phyloP scores from a whole-genome alignment of 2,888 invertebrate species.

The Pterostichus madidus region DNA sequence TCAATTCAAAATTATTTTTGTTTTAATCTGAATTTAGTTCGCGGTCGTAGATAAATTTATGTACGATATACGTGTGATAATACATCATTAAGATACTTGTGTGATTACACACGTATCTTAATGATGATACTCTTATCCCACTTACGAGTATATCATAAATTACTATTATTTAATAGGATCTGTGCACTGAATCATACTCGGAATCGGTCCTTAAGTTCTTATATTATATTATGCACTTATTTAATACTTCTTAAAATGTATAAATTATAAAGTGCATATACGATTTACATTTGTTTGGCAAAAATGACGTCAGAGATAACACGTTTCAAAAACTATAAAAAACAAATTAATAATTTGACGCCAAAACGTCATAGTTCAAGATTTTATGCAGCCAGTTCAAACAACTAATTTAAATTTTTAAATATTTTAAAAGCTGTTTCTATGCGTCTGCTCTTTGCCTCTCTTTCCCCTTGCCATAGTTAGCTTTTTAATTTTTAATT shows the following conservation, averaged over 20 bases:
- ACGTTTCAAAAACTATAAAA: neutral
- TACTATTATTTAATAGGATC: no score
- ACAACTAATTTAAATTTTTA: slow-evolving; percentile 40
- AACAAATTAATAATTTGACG: slow-evolving; percentile 14
- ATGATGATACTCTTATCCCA: no score
- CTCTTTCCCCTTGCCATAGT: neutral
- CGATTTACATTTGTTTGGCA: neutral
- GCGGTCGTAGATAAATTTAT: no score
- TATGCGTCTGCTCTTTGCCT: neutral
- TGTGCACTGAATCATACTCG: no score
- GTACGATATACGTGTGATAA: no score
- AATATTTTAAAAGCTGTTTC: slow-evolving; percentile 33
- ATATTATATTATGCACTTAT: neutral
- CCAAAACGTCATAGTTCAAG: neutral
- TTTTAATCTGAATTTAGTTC: no score
- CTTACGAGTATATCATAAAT: no score
- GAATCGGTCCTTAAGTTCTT: no score
- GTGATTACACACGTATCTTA: no score
- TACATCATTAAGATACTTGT: no score
- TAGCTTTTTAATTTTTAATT: neutral
- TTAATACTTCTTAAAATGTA: neutral
- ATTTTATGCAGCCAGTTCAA: slow-evolving; percentile 25
- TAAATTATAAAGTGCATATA: slow-evolving; percentile 4
- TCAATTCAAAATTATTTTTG: no score
- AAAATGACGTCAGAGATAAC: neutral